phyloP scores from a whole-genome alignment of 2,797 vertebrate species.

The Buceros bicornis region DNA sequence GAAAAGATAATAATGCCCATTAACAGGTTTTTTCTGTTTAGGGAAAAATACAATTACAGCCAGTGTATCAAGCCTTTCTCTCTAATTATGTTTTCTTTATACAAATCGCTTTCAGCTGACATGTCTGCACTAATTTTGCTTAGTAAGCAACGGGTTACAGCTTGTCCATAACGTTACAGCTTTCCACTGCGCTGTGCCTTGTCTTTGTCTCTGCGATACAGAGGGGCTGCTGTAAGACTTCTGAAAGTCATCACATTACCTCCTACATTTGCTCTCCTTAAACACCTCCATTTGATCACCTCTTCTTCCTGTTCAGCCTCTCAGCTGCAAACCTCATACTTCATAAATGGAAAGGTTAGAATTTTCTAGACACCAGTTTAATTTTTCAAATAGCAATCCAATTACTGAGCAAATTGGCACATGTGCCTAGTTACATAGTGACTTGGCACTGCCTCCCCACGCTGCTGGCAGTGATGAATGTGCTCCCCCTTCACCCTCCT shows the following conservation, averaged over 20 bases:
- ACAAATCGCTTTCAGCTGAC: background rate
- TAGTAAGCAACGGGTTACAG: constrained; percentile 18
- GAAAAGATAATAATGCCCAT: background rate
- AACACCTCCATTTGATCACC: constrained; percentile 19
- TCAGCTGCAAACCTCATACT: background rate
- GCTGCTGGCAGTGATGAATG: constrained; percentile 78
- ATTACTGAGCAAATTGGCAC: constrained; percentile 80
- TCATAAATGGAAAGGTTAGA: constrained; percentile 19
- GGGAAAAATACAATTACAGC: background rate
- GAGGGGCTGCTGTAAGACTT: background rate
- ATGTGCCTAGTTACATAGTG: constrained; percentile 73
- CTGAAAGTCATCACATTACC: background rate
- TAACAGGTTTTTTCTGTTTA: background rate
- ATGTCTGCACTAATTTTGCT: background rate
- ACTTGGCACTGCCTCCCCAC: constrained; percentile 71
- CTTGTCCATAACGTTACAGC: background rate
- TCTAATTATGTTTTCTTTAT: background rate
- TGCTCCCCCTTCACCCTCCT: constrained; percentile 59
- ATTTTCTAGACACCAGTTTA: constrained; percentile 54
- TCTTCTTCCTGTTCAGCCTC: background rate
- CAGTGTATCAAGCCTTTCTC: background rate
- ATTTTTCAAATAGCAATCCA: constrained; percentile 82
- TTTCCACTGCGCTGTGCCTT: background rate
- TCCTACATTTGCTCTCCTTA: constrained; percentile 29
- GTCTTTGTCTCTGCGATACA: constrained; percentile 16